phyloP scores from a whole-genome alignment of 1,140 invertebrate genomes.

The Drosophila persimilis region DNA sequence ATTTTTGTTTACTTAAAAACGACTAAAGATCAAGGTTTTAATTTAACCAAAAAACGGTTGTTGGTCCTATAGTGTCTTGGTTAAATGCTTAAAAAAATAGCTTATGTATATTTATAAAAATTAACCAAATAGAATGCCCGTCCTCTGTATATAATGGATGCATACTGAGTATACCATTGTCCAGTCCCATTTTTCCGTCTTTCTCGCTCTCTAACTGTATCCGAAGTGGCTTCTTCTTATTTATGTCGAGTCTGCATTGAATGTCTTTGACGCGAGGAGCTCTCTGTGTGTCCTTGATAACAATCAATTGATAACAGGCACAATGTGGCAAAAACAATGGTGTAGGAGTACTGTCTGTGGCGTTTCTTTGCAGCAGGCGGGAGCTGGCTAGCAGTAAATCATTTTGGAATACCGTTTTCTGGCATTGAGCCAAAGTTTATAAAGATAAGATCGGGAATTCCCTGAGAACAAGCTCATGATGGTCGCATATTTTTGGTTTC shows the following conservation, averaged over 20 bases:
- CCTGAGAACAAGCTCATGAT: too few species aligned
- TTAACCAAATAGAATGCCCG: too few species aligned
- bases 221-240: neutral
- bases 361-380: slow-evolving; percentile 10
- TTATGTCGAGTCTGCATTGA: slow-evolving; percentile 46
- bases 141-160: neutral
- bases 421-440: too few species aligned
- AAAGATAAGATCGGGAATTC: too few species aligned
- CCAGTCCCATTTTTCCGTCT: neutral
- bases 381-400: slow-evolving; percentile 14
- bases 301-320: slow-evolving; percentile 66
- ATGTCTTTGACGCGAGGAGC: slow-evolving; percentile 46
- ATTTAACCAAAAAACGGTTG: too few species aligned
- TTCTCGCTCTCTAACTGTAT: neutral
- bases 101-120: too few species aligned
- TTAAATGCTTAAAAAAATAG: too few species aligned
- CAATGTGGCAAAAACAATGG: slow-evolving; percentile 18
- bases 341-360: slow-evolving; percentile 19
- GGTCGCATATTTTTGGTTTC: too few species aligned
- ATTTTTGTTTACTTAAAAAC: too few species aligned
- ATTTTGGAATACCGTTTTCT: slow-evolving; percentile 15
- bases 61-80: too few species aligned
- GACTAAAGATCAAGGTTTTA: too few species aligned
- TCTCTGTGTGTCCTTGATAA: slow-evolving; percentile 47
- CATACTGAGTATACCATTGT: neutral